Base-by-base conservation (phyloP, 2,888 invertebrate genomes). In the Ditula angustiorana region DNA sequence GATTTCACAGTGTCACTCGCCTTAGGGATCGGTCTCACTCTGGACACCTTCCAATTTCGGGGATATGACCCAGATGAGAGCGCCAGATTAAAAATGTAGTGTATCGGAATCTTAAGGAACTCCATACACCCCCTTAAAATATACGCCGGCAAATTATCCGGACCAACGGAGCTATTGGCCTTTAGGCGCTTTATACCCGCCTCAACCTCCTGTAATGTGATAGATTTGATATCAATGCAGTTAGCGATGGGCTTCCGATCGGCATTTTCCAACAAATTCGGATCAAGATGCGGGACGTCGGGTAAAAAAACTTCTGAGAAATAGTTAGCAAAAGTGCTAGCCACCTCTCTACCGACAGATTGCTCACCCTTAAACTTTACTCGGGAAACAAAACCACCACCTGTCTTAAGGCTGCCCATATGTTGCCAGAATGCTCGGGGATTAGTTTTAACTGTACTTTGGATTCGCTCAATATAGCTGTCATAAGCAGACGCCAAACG, bases 291-390 rank as follows among this genome's bases (percentile, higher is more conserved):
- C 8, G 46, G 46, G 16, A 46, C 11, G 23, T 46, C 46, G 24
- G 49, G 49, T 19, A 49, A n/a, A 49, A 49, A 24, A 16, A 26
- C 49, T 26, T 26, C 26, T 4, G 49, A 49, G 49, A 49, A 49
- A 19, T 26, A 49, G 13, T 49, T 26, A 23, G 49, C 24, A 26
- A 49, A 49, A 23, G 49, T 7, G 26, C 26, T 49, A 50, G 50
- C 50, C 8, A 23, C 50, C 1, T 50, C 50, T n/a, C n/a, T 24
- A 26, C 47, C 47, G 7, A 24, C 21, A 49, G 4, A 46, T 21
- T 46, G 11, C 16, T 23, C 16, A 11, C 11, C 46, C 5, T 19
- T 23, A 13, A 7, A 49, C 47, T 26, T 26, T 26, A 24, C n/a
- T 49, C 26, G 23, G 19, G 47, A 49, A n/a, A 49, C 24, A n/a